These are phyloP conservation scores for Mycteria americana DNA, from an alignment of 2,797 vertebrate species.

Conservation along the genomic window DNA sequence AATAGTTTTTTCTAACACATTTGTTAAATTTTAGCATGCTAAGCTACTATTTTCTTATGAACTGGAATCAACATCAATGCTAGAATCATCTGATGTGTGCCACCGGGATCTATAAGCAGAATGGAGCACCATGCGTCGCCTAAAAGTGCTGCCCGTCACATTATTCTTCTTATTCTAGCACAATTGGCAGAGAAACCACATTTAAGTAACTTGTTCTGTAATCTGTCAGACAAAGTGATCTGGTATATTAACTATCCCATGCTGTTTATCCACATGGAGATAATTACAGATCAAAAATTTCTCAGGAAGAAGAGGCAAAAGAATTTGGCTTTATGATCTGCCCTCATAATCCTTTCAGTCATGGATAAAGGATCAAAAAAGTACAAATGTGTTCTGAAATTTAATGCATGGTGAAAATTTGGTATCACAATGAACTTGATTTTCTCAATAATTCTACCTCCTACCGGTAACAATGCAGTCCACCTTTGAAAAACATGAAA, in stretches of 20 bases:
- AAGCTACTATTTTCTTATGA: background rate
- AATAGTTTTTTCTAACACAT: background rate
- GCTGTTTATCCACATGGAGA: background rate
- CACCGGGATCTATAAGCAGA: background rate
- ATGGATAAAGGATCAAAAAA: background rate
- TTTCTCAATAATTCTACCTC: background rate
- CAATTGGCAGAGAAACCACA: background rate
- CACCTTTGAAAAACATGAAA: background rate
- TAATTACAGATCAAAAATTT: background rate
- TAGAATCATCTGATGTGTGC: background rate
- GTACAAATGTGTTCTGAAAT: background rate
- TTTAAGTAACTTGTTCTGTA: background rate
- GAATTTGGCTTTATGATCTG: background rate
- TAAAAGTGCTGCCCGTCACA: fast-evolving
- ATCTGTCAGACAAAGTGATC: background rate
- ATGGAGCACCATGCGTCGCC: background rate
- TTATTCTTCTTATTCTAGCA: background rate
- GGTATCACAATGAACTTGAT: background rate
- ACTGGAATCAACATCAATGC: background rate
- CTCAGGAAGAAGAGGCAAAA: background rate
- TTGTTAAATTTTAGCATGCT: background rate
- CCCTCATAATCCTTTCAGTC: background rate
- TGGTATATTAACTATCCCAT: background rate
- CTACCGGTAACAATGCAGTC: background rate
- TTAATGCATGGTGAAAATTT: background rate